Conservation (phyloP, 1,140 invertebrate species). For the Caenorhabditis brenneri region DNA sequence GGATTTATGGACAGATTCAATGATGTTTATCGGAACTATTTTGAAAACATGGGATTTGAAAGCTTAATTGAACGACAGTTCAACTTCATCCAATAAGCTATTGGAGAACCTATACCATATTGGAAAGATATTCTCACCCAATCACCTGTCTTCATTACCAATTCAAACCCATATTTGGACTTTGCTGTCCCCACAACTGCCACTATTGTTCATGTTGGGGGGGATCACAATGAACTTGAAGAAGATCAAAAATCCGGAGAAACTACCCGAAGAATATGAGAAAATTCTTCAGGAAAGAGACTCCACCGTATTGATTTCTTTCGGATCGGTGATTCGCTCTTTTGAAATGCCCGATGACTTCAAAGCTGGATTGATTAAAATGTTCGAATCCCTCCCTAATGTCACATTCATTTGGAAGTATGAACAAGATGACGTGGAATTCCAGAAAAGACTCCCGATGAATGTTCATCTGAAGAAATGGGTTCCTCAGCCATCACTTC, state of each 20-base stretch:
- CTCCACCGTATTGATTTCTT: constrained; percentile 52
- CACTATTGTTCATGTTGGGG: too few species aligned
- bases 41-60: not conserved
- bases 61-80: not conserved
- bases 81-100: not conserved
- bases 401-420: too few species aligned
- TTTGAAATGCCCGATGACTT: constrained; percentile 48
- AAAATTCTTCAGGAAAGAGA: constrained; percentile 31
- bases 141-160: not conserved
- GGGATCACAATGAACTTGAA: constrained; percentile 1
- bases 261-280: constrained; percentile 28
- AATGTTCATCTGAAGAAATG: constrained; percentile 52
- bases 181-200: too few species aligned
- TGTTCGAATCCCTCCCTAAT: too few species aligned
- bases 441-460: constrained; percentile 7
- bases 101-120: too few species aligned
- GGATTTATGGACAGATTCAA: not conserved
- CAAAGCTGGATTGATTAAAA: constrained; percentile 8
- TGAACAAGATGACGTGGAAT: too few species aligned
- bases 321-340: constrained; percentile 54
- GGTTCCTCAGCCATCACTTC: constrained; percentile 51
- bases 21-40: not conserved
- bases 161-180: constrained; percentile 39
- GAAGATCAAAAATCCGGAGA: not conserved
- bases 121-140: not conserved